Evolutionary conservation across 2,888 invertebrate genomes (phyloP).

Genomic region (Oeneis ivallda): DNA sequence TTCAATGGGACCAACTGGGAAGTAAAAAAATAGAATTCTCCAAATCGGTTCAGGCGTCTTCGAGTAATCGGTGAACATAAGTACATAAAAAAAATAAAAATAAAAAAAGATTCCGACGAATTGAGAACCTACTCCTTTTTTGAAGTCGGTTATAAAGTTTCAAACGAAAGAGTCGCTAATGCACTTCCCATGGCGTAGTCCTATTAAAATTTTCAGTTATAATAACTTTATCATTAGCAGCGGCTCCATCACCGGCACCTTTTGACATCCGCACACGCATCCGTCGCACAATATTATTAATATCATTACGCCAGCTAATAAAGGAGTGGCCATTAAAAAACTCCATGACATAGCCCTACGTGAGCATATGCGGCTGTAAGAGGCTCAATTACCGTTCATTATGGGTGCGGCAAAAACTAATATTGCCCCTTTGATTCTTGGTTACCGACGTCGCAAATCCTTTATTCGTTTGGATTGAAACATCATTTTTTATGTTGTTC

Average conservation of each 20-base stretch:
- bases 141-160: not conserved
- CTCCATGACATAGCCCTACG: constrained; percentile 28
- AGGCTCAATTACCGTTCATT: constrained; percentile 33
- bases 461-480: constrained; percentile 16
- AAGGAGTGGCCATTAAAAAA: constrained; percentile 21
- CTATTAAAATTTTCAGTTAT: constrained; percentile 6
- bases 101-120: too few relatives aligned
- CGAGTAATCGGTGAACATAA: too few relatives aligned
- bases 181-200: not conserved
- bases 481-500: not conserved
- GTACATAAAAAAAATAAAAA: too few relatives aligned
- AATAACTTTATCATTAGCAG: constrained; percentile 9
- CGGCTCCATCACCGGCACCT: constrained; percentile 11
- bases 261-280: constrained; percentile 20
- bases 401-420: constrained; percentile 33
- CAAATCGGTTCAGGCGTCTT: too few relatives aligned
- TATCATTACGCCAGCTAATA: constrained; percentile 23
- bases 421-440: constrained; percentile 33
- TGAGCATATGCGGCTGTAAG: constrained; percentile 29
- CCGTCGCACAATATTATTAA: constrained; percentile 23
- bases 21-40: too few relatives aligned
- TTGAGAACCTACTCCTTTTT: too few relatives aligned
- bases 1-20: too few relatives aligned
- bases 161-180: not conserved
- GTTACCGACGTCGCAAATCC: constrained; percentile 29